phyloP scores from a whole-genome alignment of 2,888 invertebrate species.

The Polyommatus iphigenia region DNA sequence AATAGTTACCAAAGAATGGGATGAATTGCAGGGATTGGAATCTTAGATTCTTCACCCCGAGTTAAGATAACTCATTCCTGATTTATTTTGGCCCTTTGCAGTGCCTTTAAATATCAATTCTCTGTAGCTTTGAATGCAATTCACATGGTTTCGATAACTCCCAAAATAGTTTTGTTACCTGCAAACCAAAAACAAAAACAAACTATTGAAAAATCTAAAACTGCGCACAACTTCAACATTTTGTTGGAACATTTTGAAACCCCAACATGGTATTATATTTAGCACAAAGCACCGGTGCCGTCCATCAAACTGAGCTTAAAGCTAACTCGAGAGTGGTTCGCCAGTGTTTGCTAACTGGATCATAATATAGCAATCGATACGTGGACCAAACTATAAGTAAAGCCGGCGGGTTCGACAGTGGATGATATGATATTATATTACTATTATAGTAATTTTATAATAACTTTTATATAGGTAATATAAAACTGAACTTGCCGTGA shows the following conservation, averaged over 20 bases:
- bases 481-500: no score
- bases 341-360: constrained; percentile 40
- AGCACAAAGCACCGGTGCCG: constrained; percentile 38
- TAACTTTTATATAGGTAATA: background rate
- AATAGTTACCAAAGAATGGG: no score
- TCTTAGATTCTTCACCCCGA: no score
- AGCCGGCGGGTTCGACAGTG: background rate
- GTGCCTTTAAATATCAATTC: background rate
- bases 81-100: no score
- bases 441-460: background rate
- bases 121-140: no score
- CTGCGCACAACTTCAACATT: background rate
- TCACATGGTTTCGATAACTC: background rate
- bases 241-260: constrained; percentile 18
- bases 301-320: constrained; percentile 45
- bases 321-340: constrained; percentile 38
- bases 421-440: constrained; percentile 2
- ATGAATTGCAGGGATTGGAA: no score
- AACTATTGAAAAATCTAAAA: background rate
- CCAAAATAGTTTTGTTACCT: background rate
- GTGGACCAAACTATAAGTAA: constrained; percentile 31
- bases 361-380: constrained; percentile 43
- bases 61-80: no score
- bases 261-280: constrained; percentile 28
- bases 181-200: background rate